These are phyloP conservation scores for Drosophila prosaltans DNA, from an alignment of 1,140 invertebrate species.

Conservation along the genomic window DNA sequence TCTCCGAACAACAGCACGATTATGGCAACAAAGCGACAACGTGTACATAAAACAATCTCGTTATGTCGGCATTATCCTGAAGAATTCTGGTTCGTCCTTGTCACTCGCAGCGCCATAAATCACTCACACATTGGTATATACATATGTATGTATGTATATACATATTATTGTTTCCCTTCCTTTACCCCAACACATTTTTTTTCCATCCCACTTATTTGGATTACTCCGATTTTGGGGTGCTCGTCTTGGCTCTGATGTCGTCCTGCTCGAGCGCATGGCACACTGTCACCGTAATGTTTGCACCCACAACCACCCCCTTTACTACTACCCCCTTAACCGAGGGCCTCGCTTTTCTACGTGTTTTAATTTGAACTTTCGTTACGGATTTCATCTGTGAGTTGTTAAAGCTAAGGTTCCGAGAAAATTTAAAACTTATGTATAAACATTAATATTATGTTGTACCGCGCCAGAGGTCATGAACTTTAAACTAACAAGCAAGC, in stretches of 20 bases:
- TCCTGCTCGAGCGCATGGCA: slow-evolving; percentile 53
- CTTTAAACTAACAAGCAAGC: too few species aligned
- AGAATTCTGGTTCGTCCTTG: slow-evolving; percentile 82
- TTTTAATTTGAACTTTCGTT: too few species aligned
- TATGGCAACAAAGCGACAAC: slow-evolving; percentile 68
- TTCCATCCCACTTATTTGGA: slow-evolving; percentile 21
- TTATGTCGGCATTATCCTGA: slow-evolving; percentile 83
- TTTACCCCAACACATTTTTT: background rate
- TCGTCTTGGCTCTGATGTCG: slow-evolving; percentile 47
- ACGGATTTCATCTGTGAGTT: too few species aligned
- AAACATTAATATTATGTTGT: too few species aligned
- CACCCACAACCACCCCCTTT: too few species aligned
- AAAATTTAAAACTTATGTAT: too few species aligned
- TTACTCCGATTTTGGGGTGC: slow-evolving; percentile 47
- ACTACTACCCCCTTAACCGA: too few species aligned
- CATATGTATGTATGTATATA: slow-evolving; percentile 50
- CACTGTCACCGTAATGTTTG: too few species aligned
- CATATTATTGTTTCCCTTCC: slow-evolving; percentile 3
- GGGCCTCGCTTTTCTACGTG: too few species aligned
- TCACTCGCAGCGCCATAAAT: slow-evolving; percentile 80
- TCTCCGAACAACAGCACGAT: slow-evolving; percentile 34
- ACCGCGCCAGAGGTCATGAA: too few species aligned
- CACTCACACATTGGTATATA: slow-evolving; percentile 72
- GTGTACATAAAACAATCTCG: slow-evolving; percentile 82
- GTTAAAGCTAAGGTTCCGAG: too few species aligned